Evolutionary conservation across 2,797 vertebrate genomes (phyloP), one percentile per base, ranked within the genome.

Genomic region (Philypnodon macrostomus): DNA sequence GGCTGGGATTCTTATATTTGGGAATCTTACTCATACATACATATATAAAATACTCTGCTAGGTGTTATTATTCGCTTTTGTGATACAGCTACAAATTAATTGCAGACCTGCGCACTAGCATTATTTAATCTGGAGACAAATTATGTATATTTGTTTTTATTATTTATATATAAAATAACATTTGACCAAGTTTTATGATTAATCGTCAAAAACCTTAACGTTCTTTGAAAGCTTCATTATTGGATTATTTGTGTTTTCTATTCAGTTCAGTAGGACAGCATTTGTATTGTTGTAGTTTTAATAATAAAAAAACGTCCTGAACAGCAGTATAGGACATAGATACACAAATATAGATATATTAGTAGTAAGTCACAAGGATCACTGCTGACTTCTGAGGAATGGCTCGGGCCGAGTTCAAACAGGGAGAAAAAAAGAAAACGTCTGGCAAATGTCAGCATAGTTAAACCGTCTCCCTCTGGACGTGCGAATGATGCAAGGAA

Each of bases 371-470:
- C 77, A 84, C 81, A 70, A 52, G 64, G 73, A 70, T 35, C 49
- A 55, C 62, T 59, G 66, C 75, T 73, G 70, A 77, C 70, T 76
- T 71, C 77, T 69, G 73, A 80, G 77, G 71, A 78, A 71, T 66
- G 70, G 31, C 67, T n/a, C 60, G 51, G 60, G 10, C 60, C 3
- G 55, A 70, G 67, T 73, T 74, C 58, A 41, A 49, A 59, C 42
- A 42, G 39, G 46, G 31, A 44, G 53, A 48, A 8, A 30, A 32
- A 34, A 41, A 62, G 40, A 53, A 16, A 53, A 52, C 53, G 53
- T 73, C 77, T 72, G 70, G 75, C 59, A 79, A 80, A 82, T 73
- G 77, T 82, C 77, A 72, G 60, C 60, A 52, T 52, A 63, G 74
- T 63, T 46, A 59, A 73, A 74, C 64, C 72, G 63, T 63, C 52